Percentiles rank a stretch among this genome's conserved stretches.
Conservation (phyloP, 2,888 invertebrate species). For the Electrophaes corylata region DNA sequence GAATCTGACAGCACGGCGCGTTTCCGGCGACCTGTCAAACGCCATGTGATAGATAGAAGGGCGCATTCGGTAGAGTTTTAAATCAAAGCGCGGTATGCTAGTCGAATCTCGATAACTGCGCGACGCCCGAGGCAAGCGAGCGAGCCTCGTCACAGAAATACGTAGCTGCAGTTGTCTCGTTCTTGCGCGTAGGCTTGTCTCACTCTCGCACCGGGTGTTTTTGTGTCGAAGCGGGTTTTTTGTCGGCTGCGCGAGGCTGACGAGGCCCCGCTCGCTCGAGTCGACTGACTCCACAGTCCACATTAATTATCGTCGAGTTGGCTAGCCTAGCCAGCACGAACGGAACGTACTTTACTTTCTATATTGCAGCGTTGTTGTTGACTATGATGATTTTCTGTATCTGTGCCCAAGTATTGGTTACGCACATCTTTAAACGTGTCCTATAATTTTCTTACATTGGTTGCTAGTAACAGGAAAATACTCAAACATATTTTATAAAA, state of each 20-base stretch:
- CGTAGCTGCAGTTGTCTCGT: constrained; percentile 65
- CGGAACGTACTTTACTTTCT: constrained; percentile 81
- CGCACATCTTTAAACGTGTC: neutral
- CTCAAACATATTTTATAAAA: neutral
- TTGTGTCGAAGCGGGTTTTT: constrained; percentile 83
- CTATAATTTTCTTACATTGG: neutral
- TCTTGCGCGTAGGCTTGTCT: constrained; percentile 59
- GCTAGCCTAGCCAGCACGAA: constrained; percentile 71
- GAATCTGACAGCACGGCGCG: constrained; percentile 75
- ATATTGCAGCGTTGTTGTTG: constrained; percentile 59
- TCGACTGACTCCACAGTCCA: constrained; percentile 77
- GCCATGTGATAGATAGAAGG: constrained; percentile 84
- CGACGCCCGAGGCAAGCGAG: constrained; percentile 78
- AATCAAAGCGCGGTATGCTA: constrained; percentile 80
- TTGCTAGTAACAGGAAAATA: neutral
- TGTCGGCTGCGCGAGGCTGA: constrained; percentile 70
- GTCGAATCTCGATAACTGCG: constrained; percentile 75
- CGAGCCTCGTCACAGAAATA: constrained; percentile 80
- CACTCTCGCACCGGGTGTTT: constrained; percentile 75
- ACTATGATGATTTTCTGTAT: neutral
- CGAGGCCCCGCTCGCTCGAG: constrained; percentile 72
- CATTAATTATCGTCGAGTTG: constrained; percentile 81
- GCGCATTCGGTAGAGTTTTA: constrained; percentile 80
- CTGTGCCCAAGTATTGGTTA: neutral
- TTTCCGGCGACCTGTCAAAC: constrained; percentile 83